phyloP scores from a whole-genome alignment of 2,113 vertebrate species.

The Mola mola region DNA sequence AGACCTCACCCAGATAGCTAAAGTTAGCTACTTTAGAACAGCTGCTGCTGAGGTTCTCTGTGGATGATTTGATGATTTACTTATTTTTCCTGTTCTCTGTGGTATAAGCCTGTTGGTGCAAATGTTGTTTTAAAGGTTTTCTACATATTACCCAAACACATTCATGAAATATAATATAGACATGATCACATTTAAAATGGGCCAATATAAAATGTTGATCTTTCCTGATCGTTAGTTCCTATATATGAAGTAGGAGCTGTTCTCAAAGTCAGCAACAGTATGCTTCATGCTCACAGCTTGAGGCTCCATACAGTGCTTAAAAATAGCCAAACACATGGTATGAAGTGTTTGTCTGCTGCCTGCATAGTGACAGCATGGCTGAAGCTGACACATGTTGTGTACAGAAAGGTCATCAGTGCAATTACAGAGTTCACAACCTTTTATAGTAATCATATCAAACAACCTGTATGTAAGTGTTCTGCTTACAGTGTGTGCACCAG shows the following conservation, averaged over 20 bases:
- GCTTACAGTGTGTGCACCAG: background rate
- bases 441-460: slow-evolving; percentile 13
- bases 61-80: slow-evolving; percentile 47
- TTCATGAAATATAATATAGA: background rate
- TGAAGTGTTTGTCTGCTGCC: slow-evolving; percentile 70
- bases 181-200: background rate
- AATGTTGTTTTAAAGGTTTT: background rate
- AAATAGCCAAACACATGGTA: slow-evolving; percentile 73
- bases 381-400: slow-evolving; percentile 42
- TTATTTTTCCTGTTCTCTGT: slow-evolving; percentile 31
- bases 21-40: slow-evolving; percentile 71
- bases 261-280: slow-evolving; percentile 26
- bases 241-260: background rate
- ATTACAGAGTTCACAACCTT: slow-evolving; percentile 38
- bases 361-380: slow-evolving; percentile 57
- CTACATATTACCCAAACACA: background rate
- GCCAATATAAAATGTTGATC: background rate
- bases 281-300: slow-evolving; percentile 38
- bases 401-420: slow-evolving; percentile 64
- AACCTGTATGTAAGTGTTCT: background rate
- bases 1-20: slow-evolving; percentile 71
- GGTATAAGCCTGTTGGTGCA: slow-evolving; percentile 6
- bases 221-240: no score
- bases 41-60: slow-evolving; percentile 57
- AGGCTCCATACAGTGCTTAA: slow-evolving; percentile 62